Base-by-base conservation (phyloP, 2,113 vertebrate genomes). In the Lontra canadensis region DNA sequence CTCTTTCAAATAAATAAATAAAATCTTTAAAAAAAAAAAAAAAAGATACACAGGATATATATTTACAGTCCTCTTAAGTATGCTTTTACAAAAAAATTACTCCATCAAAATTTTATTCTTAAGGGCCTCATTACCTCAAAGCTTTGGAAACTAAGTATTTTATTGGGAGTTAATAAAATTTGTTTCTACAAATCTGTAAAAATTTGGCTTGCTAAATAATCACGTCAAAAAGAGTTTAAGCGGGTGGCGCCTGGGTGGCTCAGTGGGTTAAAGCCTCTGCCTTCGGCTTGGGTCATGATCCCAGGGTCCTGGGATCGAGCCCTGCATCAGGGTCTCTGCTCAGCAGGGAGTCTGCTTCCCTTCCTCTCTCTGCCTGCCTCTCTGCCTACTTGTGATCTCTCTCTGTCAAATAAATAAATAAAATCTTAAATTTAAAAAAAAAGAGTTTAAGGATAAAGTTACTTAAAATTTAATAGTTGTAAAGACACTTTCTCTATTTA, bases 51-150 rank as follows among this genome's bases (percentile, higher is more conserved):
- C 5, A 90, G 4, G 21, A 90, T 71, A 42, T 52, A 84, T 11
- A 96, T 59, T 89, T 42, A 93, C 6, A 90, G 21, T 67, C 71
- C 85, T 92, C 49, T 85, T 67, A 95, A 90, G 39, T 90, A 57
- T 20, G 17, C 52, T 83, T 86, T 59, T 57, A 21, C 17, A 88
- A 88, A 25, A 73, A 93, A 93, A 93, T 31, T 44, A 83, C 13
- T 71, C 13, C 29, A 79, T 61, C 47, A 88, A 81, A 90, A 85
- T 26, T 55, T 59, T 6, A 79, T 79, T 49, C 8, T 84, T 83
- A 83, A 88, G 7, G 63, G 61, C 21, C 17, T 87, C 23, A 80
- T 87, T 67, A 95, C 42, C 52, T 93, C 55, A 81, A 86, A 90
- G 47, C 65, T 86, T 81, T 74, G 36, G 36, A 78, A 88, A 79